phyloP scores from a whole-genome alignment of 2,113 vertebrate genomes.

The Phrynosoma platyrhinos region DNA sequence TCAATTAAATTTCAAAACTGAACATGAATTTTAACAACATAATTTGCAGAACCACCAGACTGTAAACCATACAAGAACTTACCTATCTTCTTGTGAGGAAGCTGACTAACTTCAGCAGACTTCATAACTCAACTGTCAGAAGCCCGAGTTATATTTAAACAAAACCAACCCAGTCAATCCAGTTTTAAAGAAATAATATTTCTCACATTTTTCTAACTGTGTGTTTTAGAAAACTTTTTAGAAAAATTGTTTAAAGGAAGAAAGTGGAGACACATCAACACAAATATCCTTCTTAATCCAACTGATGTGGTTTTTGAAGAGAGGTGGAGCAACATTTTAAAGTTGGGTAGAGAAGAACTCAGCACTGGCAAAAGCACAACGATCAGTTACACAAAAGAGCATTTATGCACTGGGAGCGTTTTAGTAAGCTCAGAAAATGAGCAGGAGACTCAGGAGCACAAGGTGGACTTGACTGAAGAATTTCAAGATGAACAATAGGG shows the following conservation, averaged over 20 bases:
- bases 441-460: background rate
- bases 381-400: constrained; percentile 69
- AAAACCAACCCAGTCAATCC: constrained; percentile 28
- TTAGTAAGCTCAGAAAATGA: constrained; percentile 35
- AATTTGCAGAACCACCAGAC: background rate
- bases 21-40: fast-evolving
- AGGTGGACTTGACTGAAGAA: constrained; percentile 44
- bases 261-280: constrained; percentile 47
- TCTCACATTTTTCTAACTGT: background rate
- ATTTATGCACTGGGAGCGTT: constrained; percentile 58
- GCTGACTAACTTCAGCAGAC: constrained; percentile 42
- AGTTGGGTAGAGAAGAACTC: constrained; percentile 29
- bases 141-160: constrained; percentile 18
- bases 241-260: constrained; percentile 17
- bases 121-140: constrained; percentile 43
- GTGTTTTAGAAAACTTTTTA: background rate
- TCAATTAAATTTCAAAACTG: fast-evolving
- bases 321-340: constrained; percentile 71
- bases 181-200: background rate
- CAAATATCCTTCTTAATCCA: constrained; percentile 45
- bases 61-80: constrained; percentile 37
- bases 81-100: constrained; percentile 62
- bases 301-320: constrained; percentile 68
- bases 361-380: constrained; percentile 57
- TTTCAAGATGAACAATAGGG: constrained; percentile 27